Base-by-base conservation (phyloP, 2,888 invertebrate species). In the Lysandra coridon region DNA sequence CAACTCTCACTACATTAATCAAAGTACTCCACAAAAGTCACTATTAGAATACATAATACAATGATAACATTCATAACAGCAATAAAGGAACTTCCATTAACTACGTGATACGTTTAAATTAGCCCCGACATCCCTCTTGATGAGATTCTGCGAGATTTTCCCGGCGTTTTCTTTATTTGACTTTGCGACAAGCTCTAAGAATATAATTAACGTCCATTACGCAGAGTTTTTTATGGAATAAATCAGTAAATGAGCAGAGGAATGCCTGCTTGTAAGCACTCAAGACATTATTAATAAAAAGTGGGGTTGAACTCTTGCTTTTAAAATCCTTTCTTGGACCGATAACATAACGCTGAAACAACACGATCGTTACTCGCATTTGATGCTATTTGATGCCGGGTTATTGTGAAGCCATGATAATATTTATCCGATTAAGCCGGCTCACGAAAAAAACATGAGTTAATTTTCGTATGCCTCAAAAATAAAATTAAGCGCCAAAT, bases 61-160 rank as follows among this genome's bases (percentile, higher is more conserved):
- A 69, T 69, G 69, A 69, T 69, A 33, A 33, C 69, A 69, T 69
- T 69, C 69, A 69, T 69, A 69, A 69, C 69, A 69, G 33, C 69
- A 69, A 69, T 69, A 69, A 69, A 69, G 69, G 5, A 33, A 33
- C 69, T 69, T 14, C 33, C 23, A 64, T 12, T 69, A 37, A 69
- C 33, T 69, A 69, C 69, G 69, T 69, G 69, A 69, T 69, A 69
- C 33, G 69, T 37, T 69, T 69, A 69, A 69, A 69, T 69, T 69
- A 69, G 69, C 14, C 5, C 69, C 33, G 69, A 33, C 69, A 37
- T 69, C 30, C 69, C 69, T 37, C 69, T 69, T 69, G 69, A 37
- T 37, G 69, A 69, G 69, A 33, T 69, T 69, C 14, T 33, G 14
- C 12, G 69, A 69, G 69, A 69, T 69, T 69, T 69, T 69, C 33